Base-by-base conservation (phyloP, 2,797 vertebrate genomes). In the Xerus rutilus region DNA sequence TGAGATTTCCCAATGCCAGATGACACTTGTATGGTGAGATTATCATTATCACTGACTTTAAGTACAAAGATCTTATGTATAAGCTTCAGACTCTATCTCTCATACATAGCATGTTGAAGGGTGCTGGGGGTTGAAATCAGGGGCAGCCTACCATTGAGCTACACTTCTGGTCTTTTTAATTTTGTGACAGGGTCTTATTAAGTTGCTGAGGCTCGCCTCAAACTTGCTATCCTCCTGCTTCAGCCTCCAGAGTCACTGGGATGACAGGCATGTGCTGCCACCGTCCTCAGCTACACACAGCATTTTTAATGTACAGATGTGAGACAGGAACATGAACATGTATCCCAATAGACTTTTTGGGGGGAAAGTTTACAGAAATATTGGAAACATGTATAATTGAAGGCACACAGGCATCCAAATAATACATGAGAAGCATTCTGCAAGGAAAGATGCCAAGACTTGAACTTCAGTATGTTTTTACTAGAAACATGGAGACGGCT, bases 341-440 rank as follows among this genome's bases (percentile, higher is more conserved):
- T 13, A 67, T 73, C 39, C 64, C 59, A 76, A 81, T 7, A 83
- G 54, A 43, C 65, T 91, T 96, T 76, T 59, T 86, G 82, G 32
- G 59, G 32, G 59, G 82, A 86, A 73, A 73, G 32, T 65, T 86
- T 88, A 96, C 7, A 93, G 88, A 96, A 97, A 94, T 84, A 43
- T 10, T 92, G 39, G 47, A 76, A 93, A 85, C 57, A 76, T 83
- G 73, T 89, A 81, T 67, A 73, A 86, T 5, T 90, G 0, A 8
- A 86, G 84, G 72, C 57, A 79, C 76, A 81, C 57, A 73, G 35
- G n/a, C 54, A 86, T 59, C 59, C 47, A 62, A 86, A 0, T 69
- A 96, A 84, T n/a, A 91, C 32, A 86, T 87, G 86, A 78, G 49
- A 91, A 81, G 62, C 62, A 32, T 86, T 81, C 82, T 95, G 81